Conservation (phyloP, 37 sponge, comb jelly and placozoan species). For the Agelas oroides region DNA sequence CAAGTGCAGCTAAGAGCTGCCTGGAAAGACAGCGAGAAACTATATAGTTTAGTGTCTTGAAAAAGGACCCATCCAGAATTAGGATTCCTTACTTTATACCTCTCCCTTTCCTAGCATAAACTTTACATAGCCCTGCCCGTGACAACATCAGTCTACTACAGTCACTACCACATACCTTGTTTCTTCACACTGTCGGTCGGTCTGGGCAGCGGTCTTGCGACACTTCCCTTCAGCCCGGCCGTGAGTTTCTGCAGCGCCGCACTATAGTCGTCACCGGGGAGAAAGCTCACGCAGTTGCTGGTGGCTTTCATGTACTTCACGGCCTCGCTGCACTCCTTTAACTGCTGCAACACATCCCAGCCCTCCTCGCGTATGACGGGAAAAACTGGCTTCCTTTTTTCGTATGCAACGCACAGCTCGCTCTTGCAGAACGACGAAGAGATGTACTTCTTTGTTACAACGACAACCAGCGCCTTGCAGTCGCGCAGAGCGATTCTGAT, state of each 20-base stretch:
- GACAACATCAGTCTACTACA: no score
- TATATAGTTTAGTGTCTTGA: no score
- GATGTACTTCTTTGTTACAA: slow-evolving; percentile 60
- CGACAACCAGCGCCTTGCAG: slow-evolving; percentile 41
- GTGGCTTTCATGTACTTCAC: slow-evolving; percentile 57
- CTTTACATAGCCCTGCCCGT: no score
- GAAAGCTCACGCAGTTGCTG: slow-evolving; percentile 67
- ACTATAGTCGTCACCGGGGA: slow-evolving; percentile 53
- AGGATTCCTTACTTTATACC: no score
- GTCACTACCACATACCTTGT: no score
- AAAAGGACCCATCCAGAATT: no score
- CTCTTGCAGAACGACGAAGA: slow-evolving; percentile 45
- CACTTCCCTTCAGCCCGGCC: slow-evolving; percentile 32
- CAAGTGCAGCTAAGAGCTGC: no score
- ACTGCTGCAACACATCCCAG: slow-evolving; percentile 7
- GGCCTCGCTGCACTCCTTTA: slow-evolving; percentile 20
- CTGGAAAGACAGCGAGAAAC: no score
- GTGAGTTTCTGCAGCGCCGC: slow-evolving; percentile 30
- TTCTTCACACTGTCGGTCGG: no score
- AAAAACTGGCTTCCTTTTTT: slow-evolving; percentile 48
- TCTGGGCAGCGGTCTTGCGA: no score
- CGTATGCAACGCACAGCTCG: slow-evolving; percentile 51
- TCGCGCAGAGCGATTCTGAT: background rate
- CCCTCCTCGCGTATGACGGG: slow-evolving; percentile 59
- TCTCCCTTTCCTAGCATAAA: no score